Evolutionary conservation across 2,113 vertebrate genomes (phyloP).

Genomic region (Lepisosteus oculatus): DNA sequence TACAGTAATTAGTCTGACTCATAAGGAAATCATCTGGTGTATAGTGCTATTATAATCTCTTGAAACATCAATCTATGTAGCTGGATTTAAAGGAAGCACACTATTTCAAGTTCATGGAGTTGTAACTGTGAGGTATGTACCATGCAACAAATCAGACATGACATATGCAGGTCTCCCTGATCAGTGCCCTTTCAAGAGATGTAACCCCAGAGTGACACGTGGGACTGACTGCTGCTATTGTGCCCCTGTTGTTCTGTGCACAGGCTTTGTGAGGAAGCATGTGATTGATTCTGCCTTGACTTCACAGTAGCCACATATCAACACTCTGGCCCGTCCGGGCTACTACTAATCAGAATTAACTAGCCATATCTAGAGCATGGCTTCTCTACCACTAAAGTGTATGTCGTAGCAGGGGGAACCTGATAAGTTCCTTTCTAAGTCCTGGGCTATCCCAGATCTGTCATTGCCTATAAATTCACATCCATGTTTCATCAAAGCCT

Average conservation of each 20-base stretch:
- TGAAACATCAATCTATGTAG: too few relatives aligned
- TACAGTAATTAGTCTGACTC: too few relatives aligned
- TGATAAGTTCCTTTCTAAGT: not conserved
- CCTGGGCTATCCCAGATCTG: constrained; percentile 1
- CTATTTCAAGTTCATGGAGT: too few relatives aligned
- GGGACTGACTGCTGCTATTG: constrained; percentile 16
- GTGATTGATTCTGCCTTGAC: constrained; percentile 51
- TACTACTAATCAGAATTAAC: constrained; percentile 81
- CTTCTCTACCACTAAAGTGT: constrained; percentile 9
- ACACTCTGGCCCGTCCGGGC: constrained; percentile 61
- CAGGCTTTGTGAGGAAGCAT: constrained; percentile 22
- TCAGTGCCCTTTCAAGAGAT: constrained; percentile 39
- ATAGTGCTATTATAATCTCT: too few relatives aligned
- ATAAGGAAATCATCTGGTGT: too few relatives aligned
- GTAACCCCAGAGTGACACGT: constrained; percentile 13
- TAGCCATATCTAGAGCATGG: constrained; percentile 55
- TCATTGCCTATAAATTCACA: constrained; percentile 6
- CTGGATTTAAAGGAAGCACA: too few relatives aligned
- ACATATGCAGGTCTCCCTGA: constrained; percentile 13
- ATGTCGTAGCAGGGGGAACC: not conserved
- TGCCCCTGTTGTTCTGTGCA: constrained; percentile 17
- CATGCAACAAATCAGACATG: too few relatives aligned
- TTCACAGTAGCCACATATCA: constrained; percentile 48
- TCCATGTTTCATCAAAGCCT: constrained; percentile 17
- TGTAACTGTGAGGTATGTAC: too few relatives aligned